Evolutionary conservation across 2,797 vertebrate genomes (phyloP).

Genomic region (Leptoclinus maculatus): DNA sequence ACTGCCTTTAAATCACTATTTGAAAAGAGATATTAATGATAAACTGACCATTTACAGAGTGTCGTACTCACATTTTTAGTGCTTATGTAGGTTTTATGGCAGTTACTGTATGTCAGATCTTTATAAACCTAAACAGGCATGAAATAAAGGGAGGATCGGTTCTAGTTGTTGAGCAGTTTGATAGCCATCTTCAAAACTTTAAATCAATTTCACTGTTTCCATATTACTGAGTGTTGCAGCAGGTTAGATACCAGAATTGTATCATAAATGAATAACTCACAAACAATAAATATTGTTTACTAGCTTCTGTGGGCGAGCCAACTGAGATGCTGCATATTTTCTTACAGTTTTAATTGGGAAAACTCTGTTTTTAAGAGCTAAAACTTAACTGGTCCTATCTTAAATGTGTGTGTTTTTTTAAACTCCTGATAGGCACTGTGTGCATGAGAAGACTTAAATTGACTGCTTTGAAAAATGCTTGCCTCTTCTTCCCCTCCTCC

Average conservation of each 20-base stretch:
- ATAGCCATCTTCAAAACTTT: background rate
- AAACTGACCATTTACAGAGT: background rate
- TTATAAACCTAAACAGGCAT: slow-evolving; percentile 8
- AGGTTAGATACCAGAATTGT: background rate
- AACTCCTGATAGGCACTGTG: slow-evolving; percentile 20
- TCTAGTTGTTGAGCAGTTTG: background rate
- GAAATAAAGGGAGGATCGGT: background rate
- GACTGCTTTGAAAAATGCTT: slow-evolving; percentile 40
- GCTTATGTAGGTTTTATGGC: background rate
- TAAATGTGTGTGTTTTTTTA: slow-evolving; percentile 3
- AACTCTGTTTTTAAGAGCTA: slow-evolving; percentile 25
- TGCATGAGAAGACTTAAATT: slow-evolving; percentile 60
- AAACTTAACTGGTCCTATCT: slow-evolving; percentile 20
- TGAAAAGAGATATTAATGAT: background rate
- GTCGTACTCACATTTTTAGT: background rate
- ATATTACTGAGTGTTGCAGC: background rate
- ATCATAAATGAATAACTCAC: background rate
- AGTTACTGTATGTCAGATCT: background rate
- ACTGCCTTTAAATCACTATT: background rate
- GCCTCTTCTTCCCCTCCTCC: slow-evolving; percentile 52
- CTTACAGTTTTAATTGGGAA: slow-evolving; percentile 13
- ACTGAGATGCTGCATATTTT: background rate
- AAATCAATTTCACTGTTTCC: background rate
- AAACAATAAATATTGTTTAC: slow-evolving; percentile 3
- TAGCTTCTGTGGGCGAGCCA: background rate